Conservation (phyloP, 2,113 vertebrate species). For the Seriola dumerili region DNA sequence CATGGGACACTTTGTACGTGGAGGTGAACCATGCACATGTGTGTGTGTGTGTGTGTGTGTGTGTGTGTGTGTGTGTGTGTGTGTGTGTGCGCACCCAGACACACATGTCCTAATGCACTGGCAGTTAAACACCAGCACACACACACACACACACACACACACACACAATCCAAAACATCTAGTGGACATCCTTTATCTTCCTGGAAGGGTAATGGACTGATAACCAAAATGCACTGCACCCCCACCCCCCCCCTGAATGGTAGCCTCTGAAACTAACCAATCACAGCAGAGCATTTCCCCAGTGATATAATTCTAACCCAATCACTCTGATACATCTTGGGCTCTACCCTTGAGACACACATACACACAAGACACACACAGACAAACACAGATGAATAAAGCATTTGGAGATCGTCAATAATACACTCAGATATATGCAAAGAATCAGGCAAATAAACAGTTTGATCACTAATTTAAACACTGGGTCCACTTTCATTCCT, state of each 20-base stretch:
- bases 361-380: constrained; percentile 6
- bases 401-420: background rate
- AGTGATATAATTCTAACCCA: constrained; percentile 47
- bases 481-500: background rate
- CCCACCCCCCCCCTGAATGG: background rate
- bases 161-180: constrained; percentile 26
- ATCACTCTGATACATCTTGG: constrained; percentile 50
- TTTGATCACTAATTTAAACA: constrained; percentile 28
- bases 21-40: constrained; percentile 8
- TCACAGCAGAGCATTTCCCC: constrained; percentile 47
- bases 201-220: constrained; percentile 53
- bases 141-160: constrained; percentile 7
- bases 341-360: constrained; percentile 37
- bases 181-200: constrained; percentile 52
- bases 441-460: background rate
- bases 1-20: constrained; percentile 34
- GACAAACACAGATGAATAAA: constrained; percentile 19
- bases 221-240: constrained; percentile 45
- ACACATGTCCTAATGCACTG: constrained; percentile 11
- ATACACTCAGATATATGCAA: background rate
- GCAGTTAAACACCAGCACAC: constrained; percentile 3
- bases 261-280: constrained; percentile 37
- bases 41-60: background rate
- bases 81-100: background rate
- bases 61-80: background rate